These are phyloP conservation scores for Gadopsis marmoratus DNA, from an alignment of 2,797 vertebrate genomes.

Conservation along the genomic window DNA sequence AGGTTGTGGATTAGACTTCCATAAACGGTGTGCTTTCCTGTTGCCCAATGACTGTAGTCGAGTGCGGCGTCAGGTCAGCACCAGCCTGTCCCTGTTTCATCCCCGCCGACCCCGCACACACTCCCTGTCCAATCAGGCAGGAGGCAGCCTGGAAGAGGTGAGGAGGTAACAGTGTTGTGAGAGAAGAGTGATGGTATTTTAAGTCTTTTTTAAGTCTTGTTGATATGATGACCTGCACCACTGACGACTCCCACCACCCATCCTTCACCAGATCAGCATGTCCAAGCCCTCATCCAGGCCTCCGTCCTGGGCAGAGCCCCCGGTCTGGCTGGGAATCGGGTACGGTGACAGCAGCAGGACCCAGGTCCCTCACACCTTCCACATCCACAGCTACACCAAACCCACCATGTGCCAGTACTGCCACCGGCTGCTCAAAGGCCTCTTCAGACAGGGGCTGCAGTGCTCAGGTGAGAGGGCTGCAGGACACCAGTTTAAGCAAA, in stretches of 20 bases:
- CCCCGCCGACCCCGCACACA: constrained; percentile 63
- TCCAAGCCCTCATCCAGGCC: constrained; percentile 76
- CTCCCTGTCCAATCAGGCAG: constrained; percentile 78
- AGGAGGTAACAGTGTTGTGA: not conserved
- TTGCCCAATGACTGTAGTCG: constrained; percentile 89
- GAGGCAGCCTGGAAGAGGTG: constrained; percentile 86
- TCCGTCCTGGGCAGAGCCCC: constrained; percentile 78
- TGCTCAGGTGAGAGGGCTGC: constrained; percentile 76
- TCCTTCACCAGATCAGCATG: constrained; percentile 79
- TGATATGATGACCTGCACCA: no score
- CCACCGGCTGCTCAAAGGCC: constrained; percentile 83
- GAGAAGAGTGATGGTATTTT: no score
- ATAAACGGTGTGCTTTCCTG: constrained; percentile 91
- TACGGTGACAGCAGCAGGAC: constrained; percentile 35
- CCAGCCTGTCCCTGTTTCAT: constrained; percentile 85
- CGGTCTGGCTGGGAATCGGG: constrained; percentile 76
- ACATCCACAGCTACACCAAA: constrained; percentile 87
- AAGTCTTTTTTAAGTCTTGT: no score
- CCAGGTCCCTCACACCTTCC: constrained; percentile 86
- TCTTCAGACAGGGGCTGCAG: constrained; percentile 88
- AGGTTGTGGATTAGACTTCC: constrained; percentile 94
- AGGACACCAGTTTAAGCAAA: not conserved
- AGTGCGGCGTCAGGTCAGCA: constrained; percentile 83
- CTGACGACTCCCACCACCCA: not conserved
- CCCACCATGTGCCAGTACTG: constrained; percentile 85